Conservation (phyloP, 2,888 invertebrate species). For the Liodrosophila aerea region DNA sequence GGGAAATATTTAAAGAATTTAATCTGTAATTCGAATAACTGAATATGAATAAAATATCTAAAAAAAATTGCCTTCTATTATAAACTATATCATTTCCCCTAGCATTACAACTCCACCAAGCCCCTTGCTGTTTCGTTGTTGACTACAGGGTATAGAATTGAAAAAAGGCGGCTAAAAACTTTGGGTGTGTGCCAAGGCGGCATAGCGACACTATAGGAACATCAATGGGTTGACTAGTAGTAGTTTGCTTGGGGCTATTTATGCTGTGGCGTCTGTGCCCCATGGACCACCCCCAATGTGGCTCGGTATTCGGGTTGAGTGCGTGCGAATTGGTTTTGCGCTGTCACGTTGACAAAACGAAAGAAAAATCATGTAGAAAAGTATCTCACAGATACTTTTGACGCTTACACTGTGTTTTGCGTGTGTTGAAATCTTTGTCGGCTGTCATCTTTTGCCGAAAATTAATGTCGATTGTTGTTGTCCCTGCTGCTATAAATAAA, state of each 20-base stretch:
- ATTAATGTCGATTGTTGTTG: constrained; percentile 48
- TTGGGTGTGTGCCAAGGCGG: constrained; percentile 64
- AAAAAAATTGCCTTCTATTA: no score
- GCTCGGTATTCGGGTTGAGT: constrained; percentile 41
- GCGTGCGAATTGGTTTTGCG: constrained; percentile 55
- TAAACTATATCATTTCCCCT: no score
- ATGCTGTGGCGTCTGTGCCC: constrained; percentile 37
- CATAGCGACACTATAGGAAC: constrained; percentile 47
- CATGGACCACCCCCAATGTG: constrained; percentile 65
- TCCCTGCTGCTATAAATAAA: constrained; percentile 57
- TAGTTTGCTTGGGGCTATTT: constrained; percentile 43
- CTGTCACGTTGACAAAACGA: constrained; percentile 6
- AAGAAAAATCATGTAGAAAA: constrained; percentile 13
- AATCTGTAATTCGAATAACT: no score
- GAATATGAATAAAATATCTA: no score
- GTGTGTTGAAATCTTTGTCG: constrained; percentile 21
- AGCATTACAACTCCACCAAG: no score
- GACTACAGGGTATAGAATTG: constrained; percentile 26
- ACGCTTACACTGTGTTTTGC: constrained; percentile 30
- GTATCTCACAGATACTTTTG: constrained; percentile 31
- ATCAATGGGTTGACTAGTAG: constrained; percentile 66
- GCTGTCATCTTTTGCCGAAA: constrained; percentile 68
- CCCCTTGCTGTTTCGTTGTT: background rate
- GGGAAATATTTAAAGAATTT: background rate
- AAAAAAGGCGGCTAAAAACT: constrained; percentile 44